Percentiles rank a stretch among this genome's conserved stretches.
phyloP scores from a whole-genome alignment of 2,888 invertebrate genomes.

The Oligia latruncula region DNA sequence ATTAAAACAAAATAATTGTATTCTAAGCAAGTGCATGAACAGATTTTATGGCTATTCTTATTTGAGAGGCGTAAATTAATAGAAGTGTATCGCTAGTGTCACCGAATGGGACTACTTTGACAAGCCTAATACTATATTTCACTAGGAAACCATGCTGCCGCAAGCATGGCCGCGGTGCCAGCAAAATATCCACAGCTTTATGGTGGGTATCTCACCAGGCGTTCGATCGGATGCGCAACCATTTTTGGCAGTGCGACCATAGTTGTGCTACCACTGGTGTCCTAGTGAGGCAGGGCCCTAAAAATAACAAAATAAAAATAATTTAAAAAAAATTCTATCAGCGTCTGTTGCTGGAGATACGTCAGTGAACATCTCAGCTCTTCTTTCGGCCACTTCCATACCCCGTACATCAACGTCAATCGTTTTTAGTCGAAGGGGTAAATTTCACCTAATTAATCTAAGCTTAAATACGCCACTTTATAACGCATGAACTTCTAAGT shows the following conservation, averaged over 20 bases:
- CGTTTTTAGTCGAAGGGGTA: slow-evolving; percentile 68
- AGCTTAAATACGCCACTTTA: slow-evolving; percentile 70
- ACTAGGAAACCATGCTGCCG: not conserved
- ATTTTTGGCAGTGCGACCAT: not conserved
- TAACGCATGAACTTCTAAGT: slow-evolving; percentile 66
- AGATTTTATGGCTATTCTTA: not conserved
- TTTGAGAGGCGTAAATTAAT: not conserved
- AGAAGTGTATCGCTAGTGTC: not conserved
- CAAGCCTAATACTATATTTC: not conserved
- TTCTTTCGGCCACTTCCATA: slow-evolving; percentile 49
- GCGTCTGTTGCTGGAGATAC: no score
- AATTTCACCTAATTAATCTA: slow-evolving; percentile 71
- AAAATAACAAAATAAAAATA: not conserved
- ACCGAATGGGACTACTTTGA: not conserved
- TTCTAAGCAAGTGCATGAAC: not conserved
- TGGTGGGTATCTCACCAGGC: not conserved
- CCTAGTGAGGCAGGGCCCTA: not conserved
- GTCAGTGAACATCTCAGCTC: no score
- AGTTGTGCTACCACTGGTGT: not conserved
- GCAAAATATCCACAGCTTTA: not conserved
- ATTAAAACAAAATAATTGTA: not conserved
- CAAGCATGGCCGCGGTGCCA: not conserved
- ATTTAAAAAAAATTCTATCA: not conserved
- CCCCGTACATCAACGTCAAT: slow-evolving; percentile 42
- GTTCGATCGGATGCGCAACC: not conserved